A percentile compares a stretch with the other conserved stretches of the same genome.
Conservation (phyloP, 2,797 vertebrate genomes). For the Megalops cyprinoides region DNA sequence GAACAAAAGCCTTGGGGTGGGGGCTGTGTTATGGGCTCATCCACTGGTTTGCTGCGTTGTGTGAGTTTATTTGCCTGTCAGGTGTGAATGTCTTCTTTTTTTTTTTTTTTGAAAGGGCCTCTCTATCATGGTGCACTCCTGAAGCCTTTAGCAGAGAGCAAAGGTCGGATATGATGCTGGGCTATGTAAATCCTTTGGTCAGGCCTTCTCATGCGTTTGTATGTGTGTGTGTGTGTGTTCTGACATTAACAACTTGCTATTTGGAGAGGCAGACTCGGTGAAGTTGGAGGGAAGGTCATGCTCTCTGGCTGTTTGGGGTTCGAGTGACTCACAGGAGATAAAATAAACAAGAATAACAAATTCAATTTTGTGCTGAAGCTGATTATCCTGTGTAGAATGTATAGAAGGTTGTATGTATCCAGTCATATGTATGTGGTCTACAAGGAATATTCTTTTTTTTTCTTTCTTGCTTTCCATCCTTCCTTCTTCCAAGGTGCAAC, state of each 20-base stretch:
- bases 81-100: background rate
- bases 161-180: constrained; percentile 12
- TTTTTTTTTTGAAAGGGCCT: background rate
- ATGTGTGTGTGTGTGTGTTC: background rate
- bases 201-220: background rate
- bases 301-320: constrained; percentile 55
- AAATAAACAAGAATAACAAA: background rate
- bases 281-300: constrained; percentile 66
- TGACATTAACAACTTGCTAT: constrained; percentile 63
- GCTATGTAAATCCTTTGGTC: constrained; percentile 1
- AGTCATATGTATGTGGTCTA: no score
- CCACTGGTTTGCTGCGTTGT: background rate
- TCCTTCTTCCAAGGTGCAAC: background rate
- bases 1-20: background rate
- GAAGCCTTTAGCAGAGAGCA: background rate
- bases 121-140: no score
- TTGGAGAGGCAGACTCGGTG: constrained; percentile 49
- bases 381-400: no score
- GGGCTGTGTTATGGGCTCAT: background rate
- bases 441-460: constrained; percentile 36
- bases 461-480: background rate
- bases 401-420: no score
- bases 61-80: background rate
- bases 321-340: constrained; percentile 56
- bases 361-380: background rate